Percentiles rank a stretch among this genome's conserved stretches.
phyloP scores from a whole-genome alignment of 2,888 invertebrate species.

The Eupithecia subumbrata region DNA sequence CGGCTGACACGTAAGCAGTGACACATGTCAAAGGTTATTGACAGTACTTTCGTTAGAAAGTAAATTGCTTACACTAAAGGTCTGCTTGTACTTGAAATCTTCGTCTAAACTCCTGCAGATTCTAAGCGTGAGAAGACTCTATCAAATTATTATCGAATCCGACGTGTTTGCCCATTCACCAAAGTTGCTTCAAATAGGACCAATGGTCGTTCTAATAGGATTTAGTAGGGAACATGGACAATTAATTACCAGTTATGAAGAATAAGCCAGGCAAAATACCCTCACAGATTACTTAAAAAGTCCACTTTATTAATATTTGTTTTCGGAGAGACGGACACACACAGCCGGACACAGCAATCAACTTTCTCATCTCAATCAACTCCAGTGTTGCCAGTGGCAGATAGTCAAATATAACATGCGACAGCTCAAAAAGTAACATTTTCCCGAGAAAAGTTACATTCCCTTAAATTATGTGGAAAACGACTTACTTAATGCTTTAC shows the following conservation, averaged over 20 bases:
- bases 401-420: no score
- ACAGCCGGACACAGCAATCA: neutral
- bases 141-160: neutral
- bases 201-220: neutral
- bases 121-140: neutral
- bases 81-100: neutral
- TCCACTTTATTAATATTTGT: no score
- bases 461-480: no score
- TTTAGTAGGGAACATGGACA: neutral
- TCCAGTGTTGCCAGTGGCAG: no score
- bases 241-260: conserved; percentile 9
- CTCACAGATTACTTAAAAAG: neutral
- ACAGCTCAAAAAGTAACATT: no score
- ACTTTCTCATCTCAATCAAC: conserved; percentile 19
- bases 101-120: neutral
- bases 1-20: conserved; percentile 83
- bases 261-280: conserved; percentile 8
- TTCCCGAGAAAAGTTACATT: no score
- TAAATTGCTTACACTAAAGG: conserved; percentile 22
- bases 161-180: neutral
- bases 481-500: no score
- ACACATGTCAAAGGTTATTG: conserved; percentile 85
- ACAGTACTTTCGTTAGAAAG: conserved; percentile 68
- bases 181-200: neutral
- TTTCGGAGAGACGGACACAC: neutral